Evolutionary conservation across 2,888 invertebrate species (phyloP).

Genomic region (Labia minor): DNA sequence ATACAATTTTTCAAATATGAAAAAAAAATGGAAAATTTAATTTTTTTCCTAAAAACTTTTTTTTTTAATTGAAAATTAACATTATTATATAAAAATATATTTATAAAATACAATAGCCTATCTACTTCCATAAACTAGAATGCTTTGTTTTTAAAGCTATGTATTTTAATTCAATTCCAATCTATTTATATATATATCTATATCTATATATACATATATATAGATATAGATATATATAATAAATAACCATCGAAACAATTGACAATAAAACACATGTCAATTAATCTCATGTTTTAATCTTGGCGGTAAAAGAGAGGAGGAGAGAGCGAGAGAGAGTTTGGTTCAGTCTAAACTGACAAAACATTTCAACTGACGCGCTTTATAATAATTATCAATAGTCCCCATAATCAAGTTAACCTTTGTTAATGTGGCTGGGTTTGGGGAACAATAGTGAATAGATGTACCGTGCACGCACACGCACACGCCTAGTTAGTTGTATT

Average conservation of each 20-base stretch:
- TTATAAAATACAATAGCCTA: neutral
- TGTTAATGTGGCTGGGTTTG: constrained; percentile 13
- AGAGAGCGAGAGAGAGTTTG: neutral
- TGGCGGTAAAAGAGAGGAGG: neutral
- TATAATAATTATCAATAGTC: constrained; percentile 13
- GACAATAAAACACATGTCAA: constrained; percentile 13
- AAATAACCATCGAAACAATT: constrained; percentile 3
- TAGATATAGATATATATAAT: no score
- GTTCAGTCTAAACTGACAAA: constrained; percentile 6
- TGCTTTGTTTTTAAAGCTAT: constrained; percentile 2
- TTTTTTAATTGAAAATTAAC: neutral
- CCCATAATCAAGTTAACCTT: constrained; percentile 13
- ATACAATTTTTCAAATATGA: no score
- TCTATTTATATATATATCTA: neutral
- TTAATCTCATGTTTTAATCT: constrained; percentile 8
- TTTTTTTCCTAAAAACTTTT: neutral
- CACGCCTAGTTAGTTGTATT: constrained; percentile 8
- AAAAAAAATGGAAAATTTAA: no score
- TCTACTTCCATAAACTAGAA: neutral
- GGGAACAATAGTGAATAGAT: constrained; percentile 7
- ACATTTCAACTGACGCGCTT: constrained; percentile 13
- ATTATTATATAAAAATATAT: neutral
- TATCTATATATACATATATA: no score
- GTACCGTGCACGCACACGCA: constrained; percentile 13
- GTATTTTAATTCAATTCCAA: constrained; percentile 2